Conservation (phyloP, 2,888 invertebrate species). For the Nomada fabriciana region DNA sequence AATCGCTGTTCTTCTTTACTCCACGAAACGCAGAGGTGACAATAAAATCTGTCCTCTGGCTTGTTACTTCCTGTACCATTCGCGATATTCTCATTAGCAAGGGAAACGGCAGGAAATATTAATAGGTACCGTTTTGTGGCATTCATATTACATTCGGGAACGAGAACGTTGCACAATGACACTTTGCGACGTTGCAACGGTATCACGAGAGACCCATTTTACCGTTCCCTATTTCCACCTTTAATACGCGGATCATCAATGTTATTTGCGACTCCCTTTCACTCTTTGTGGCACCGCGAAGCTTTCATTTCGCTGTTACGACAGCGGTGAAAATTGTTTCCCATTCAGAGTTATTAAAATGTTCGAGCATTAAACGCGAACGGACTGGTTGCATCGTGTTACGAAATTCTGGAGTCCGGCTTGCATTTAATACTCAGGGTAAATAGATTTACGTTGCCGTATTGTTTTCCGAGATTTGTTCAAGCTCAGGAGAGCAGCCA, state of each 20-base stretch:
- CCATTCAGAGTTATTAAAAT: conserved; percentile 5
- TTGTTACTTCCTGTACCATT: not conserved
- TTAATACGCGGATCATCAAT: conserved; percentile 8
- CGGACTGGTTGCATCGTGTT: too few relatives aligned
- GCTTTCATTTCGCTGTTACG: not conserved
- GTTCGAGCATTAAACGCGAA: not conserved
- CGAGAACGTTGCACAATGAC: conserved; percentile 22
- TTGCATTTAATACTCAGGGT: too few relatives aligned
- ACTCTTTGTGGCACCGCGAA: not conserved
- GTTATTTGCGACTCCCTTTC: conserved; percentile 6
- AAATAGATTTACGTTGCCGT: too few relatives aligned
- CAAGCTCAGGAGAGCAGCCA: too few relatives aligned
- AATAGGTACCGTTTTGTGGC: conserved; percentile 23
- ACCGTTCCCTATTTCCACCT: not conserved
- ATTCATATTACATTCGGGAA: conserved; percentile 23
- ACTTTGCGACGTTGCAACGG: conserved; percentile 24
- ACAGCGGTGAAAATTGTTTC: conserved; percentile 3
- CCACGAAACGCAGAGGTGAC: conserved; percentile 1
- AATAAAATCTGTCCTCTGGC: conserved; percentile 30
- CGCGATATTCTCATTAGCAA: not conserved
- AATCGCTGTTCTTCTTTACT: conserved; percentile 16
- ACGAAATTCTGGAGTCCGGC: too few relatives aligned
- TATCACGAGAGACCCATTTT: not conserved
- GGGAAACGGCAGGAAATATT: conserved; percentile 17
- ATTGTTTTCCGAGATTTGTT: too few relatives aligned